phyloP scores from a whole-genome alignment of 2,888 invertebrate species.

The Ceratothoa steindachneri region DNA sequence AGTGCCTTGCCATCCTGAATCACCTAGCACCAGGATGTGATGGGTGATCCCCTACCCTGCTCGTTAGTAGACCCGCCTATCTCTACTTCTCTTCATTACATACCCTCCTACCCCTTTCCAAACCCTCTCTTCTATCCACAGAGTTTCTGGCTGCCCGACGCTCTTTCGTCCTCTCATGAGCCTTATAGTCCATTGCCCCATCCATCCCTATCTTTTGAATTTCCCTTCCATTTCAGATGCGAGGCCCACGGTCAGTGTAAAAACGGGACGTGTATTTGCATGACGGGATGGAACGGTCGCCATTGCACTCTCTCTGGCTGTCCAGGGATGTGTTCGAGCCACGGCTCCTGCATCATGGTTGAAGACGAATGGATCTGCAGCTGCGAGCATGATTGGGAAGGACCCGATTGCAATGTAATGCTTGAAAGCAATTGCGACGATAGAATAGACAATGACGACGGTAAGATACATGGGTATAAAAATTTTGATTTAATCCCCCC shows the following conservation, averaged over 20 bases:
- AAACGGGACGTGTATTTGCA: constrained; percentile 94
- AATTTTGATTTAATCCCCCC: not conserved
- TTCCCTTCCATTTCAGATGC: constrained; percentile 58
- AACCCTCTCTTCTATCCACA: no score
- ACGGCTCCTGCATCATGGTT: constrained; percentile 72
- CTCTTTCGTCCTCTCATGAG: no score
- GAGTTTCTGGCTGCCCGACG: no score
- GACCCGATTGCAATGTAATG: constrained; percentile 88
- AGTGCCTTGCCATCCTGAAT: no score
- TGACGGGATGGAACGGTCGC: constrained; percentile 62
- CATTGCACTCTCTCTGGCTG: constrained; percentile 64
- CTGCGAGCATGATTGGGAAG: constrained; percentile 66
- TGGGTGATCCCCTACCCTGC: no score
- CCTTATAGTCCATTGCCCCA: no score
- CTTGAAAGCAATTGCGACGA: constrained; percentile 93
- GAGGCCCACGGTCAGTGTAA: constrained; percentile 95
- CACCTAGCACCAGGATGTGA: no score
- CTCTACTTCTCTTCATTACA: no score
- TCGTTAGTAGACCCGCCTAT: no score
- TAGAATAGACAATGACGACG: constrained; percentile 93
- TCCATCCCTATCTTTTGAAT: not conserved
- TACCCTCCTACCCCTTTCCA: no score
- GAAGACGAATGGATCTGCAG: constrained; percentile 42
- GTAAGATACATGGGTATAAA: constrained; percentile 66
- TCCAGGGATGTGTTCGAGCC: constrained; percentile 80